Evolutionary conservation across 37 sponge, comb jelly and placozoan genomes (phyloP).

Genomic region (Halichondria panicea): DNA sequence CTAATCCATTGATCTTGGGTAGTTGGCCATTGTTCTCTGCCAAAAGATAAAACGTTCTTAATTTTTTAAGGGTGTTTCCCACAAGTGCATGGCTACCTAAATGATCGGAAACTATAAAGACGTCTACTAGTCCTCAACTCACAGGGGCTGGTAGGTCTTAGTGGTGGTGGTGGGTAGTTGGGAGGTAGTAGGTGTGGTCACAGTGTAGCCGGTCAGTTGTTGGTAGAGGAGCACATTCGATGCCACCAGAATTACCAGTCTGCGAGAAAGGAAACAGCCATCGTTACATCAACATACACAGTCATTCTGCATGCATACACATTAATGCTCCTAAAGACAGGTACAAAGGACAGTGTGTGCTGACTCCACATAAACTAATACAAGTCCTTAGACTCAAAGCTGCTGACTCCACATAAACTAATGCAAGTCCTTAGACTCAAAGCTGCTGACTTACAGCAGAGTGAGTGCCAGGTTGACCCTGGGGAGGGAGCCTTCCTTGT

Average conservation of each 20-base stretch:
- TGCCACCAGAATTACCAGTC: slow-evolving; percentile 22
- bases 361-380: too few species aligned
- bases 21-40: slow-evolving; percentile 15
- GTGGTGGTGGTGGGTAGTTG: neutral
- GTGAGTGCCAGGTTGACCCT: slow-evolving; percentile 58
- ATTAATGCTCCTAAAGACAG: too few species aligned
- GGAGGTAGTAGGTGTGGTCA: neutral
- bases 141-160: neutral
- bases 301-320: too few species aligned
- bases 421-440: neutral
- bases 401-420: too few species aligned
- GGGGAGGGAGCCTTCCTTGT: slow-evolving; percentile 5
- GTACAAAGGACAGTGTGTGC: too few species aligned
- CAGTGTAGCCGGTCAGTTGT: slow-evolving; percentile 29
- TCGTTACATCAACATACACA: too few species aligned
- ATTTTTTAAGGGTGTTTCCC: too few species aligned
- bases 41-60: neutral
- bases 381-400: too few species aligned
- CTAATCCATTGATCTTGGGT: slow-evolving; percentile 24
- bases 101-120: too few species aligned
- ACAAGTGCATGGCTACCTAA: too few species aligned
- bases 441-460: slow-evolving; percentile 23
- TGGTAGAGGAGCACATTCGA: slow-evolving; percentile 70
- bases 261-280: too few species aligned
- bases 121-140: too few species aligned